Base-by-base conservation (phyloP, 30 jellyfish, hydroid and myxozoan genomes). In the Pseudorhiza aurosa region DNA sequence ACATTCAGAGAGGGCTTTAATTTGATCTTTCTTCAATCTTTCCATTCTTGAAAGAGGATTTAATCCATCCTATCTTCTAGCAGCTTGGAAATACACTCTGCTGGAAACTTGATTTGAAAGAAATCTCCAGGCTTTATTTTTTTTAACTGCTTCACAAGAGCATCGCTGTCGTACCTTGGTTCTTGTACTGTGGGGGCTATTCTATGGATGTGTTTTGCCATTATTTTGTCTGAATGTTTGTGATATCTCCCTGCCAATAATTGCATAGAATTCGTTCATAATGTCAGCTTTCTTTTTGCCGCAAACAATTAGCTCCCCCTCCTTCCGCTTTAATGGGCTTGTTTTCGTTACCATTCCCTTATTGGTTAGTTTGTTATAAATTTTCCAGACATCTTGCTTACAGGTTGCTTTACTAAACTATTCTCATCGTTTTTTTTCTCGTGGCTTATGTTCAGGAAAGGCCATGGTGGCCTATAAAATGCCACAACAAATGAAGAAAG, bases 131-230 rank as follows among this genome's bases (percentile, higher is more conserved):
- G 55, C 57, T 45, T 39, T 2, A 5, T 46, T 46, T 46, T 14
- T 14, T 14, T 46, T 14, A 46, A 46, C 55, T 70, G 84, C 70
- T 70, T 70, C 84, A 70, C 44, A 55, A 70, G 71, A 45, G 71
- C 53, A 70, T 70, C 71, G 44, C 84, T 70, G 84, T 46, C 70
- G 53, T 70, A 70, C 55, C 84, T 70, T 70, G 84, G 84, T 43
- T 45, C 84, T 70, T 70, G 55, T 70, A 70, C 70, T 43, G 85
- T 71, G 17, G 85, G 85, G 14, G 85, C 46, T 18, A 71, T 40
- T 71, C 77, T 71, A 40, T 71, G 46, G 14, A 71, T 17, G 6
- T 71, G 85, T 31, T 71, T 21, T 18, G 0, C 57, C 0, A 44
- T 44, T 44, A 44, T 44, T 44, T 44, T 44, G 57, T 44, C 18